phyloP scores from a whole-genome alignment of 2,888 invertebrate species.

The Xanthostigma xanthostigma region DNA sequence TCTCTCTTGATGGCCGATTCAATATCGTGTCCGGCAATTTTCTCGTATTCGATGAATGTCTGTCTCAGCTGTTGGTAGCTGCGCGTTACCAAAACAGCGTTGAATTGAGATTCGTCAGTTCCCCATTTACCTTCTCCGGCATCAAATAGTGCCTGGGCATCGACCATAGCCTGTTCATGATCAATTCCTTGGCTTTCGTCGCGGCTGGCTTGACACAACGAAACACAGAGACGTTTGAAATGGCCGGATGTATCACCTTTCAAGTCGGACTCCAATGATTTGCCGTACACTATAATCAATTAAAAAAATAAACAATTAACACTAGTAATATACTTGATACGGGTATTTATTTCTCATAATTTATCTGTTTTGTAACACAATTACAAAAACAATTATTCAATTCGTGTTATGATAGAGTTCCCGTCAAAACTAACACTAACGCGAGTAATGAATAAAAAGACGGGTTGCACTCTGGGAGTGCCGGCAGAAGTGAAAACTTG shows the following conservation, averaged over 20 bases:
- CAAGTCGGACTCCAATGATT: conserved; percentile 68
- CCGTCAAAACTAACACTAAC: too few species aligned
- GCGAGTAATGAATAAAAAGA: too few species aligned
- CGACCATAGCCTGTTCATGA: conserved; percentile 60
- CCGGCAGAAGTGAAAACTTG: too few species aligned
- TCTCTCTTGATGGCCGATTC: conserved; percentile 75
- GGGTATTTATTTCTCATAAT: too few species aligned
- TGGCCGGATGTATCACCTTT: conserved; percentile 91
- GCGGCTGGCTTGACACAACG: conserved; percentile 74
- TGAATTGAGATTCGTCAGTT: conserved; percentile 81
- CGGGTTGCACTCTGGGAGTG: too few species aligned
- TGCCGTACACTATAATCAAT: conserved; percentile 54
- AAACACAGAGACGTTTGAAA: conserved; percentile 81
- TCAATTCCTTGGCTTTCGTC: conserved; percentile 82
- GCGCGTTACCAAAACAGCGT: conserved; percentile 69
- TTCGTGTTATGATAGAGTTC: too few species aligned
- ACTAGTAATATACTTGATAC: neutral
- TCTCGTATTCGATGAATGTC: conserved; percentile 75
- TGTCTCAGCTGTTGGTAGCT: conserved; percentile 78
- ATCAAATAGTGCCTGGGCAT: conserved; percentile 62
- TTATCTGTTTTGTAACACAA: too few species aligned
- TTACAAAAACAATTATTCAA: too few species aligned
- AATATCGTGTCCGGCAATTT: conserved; percentile 65
- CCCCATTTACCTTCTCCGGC: conserved; percentile 81
- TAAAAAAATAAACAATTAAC: conserved; percentile 6